Evolutionary conservation across 2,888 invertebrate species (phyloP), one percentile per base, ranked within the genome.

Genomic region (Colostygia pectinataria): DNA sequence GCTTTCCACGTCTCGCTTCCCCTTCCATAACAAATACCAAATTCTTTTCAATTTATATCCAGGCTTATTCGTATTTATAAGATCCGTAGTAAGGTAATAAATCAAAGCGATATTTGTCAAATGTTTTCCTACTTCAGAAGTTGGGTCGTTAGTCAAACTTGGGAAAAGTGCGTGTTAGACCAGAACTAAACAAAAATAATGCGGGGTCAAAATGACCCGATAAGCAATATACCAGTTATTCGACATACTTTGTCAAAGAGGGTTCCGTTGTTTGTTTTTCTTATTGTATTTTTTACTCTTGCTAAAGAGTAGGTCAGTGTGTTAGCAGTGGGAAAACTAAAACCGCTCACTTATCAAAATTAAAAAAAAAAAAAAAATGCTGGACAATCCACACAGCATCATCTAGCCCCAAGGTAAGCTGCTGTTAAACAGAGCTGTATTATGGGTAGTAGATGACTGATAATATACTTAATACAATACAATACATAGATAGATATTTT

Each of bases 91-190:
- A 33, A 51, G 20, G 29, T 25, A 34, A 52, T 47, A 52, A 52
- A 52, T 52, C 46, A 46, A 38, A 15, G 20, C 18, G 38, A 24
- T 37, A 33, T 38, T 52, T 46, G 38, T 52, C 38, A 41, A 45
- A 51, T 37, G 37, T 45, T 25, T 50, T 40, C 44, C 44, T 9
- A 36, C 39, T 44, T 41, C 28, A 18, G 29, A 52, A 52, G 42
- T 52, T 42, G 12, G 24, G 46, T 52, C 51, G 46, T 52, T 42
- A 46, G 45, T 42, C 34, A 28, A 47, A 41, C 28, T 50, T 34
- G 20, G 41, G 41, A 18, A 44, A 46, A 46, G 38, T 52, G 45
- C 39, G 39, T 44, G 50, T 40, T 15, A 25, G 20, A 32, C 18
- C 31, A 15, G 34, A 45, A 41, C 32, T 20, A 37, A 44, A 48